Conservation (phyloP, 2,113 vertebrate genomes). For the Gallinago media region DNA sequence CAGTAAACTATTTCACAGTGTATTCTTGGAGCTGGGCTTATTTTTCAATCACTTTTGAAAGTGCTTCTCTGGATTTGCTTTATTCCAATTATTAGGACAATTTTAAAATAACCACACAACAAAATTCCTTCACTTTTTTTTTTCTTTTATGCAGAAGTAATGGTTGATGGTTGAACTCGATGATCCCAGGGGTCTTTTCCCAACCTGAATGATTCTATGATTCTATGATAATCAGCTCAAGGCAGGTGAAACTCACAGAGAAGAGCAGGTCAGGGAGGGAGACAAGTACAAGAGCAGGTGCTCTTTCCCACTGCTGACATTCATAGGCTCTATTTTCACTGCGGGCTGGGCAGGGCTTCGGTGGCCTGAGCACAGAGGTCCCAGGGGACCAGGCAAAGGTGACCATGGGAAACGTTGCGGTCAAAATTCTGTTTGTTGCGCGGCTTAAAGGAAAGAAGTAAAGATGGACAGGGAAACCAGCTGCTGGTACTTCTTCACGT, state of each 20-base stretch:
- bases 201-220: no score
- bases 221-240: no score
- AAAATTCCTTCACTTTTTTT: background rate
- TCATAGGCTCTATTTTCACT: background rate
- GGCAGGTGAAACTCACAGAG: no score
- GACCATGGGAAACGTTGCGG: background rate
- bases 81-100: background rate
- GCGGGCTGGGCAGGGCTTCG: background rate
- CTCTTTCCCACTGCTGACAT: background rate
- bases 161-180: no score
- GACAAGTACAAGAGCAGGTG: background rate
- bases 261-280: no score
- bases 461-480: background rate
- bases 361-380: background rate
- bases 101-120: background rate
- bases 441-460: background rate
- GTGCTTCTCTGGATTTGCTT: background rate
- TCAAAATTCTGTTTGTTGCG: background rate
- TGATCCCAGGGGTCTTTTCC: no score
- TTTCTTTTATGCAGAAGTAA: background rate
- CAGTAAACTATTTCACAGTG: background rate
- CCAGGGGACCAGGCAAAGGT: background rate
- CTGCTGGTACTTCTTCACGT: background rate
- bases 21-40: background rate
- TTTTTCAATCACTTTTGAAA: background rate